Percentiles rank a stretch among this genome's conserved stretches.
Conservation (phyloP, 2,113 vertebrate genomes). For the Cygnus atratus region DNA sequence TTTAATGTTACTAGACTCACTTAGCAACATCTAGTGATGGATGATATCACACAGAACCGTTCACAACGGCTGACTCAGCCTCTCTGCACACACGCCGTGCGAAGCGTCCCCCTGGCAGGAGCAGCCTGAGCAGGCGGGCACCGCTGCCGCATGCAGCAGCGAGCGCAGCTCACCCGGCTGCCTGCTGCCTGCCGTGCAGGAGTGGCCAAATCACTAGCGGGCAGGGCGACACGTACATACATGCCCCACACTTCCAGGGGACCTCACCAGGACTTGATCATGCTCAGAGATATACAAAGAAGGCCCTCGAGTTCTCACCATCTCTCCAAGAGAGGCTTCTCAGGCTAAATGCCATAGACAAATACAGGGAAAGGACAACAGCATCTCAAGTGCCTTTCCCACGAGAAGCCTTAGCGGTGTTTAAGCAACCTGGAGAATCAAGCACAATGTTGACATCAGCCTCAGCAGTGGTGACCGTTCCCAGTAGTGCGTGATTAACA, state of each 20-base stretch:
- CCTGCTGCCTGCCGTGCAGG: neutral
- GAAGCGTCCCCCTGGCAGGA: neutral
- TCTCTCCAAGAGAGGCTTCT: neutral
- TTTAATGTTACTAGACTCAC: neutral
- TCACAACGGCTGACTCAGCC: neutral
- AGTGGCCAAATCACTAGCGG: fast-evolving
- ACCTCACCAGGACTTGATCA: fast-evolving
- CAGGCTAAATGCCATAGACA: neutral
- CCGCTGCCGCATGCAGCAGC: too few relatives aligned
- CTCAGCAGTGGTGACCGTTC: neutral
- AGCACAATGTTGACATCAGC: neutral
- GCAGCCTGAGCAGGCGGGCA: fast-evolving
- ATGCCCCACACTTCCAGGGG: neutral
- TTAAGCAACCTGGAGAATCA: neutral
- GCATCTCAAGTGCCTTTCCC: too few relatives aligned
- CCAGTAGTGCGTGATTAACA: neutral
- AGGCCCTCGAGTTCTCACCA: neutral
- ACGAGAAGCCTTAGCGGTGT: neutral
- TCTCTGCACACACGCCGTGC: fast-evolving
- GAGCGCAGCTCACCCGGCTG: too few relatives aligned
- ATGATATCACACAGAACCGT: neutral
- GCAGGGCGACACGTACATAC: fast-evolving
- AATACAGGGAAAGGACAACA: neutral
- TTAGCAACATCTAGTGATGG: neutral
- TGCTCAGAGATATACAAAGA: fast-evolving